Base-by-base conservation (phyloP, 2,797 vertebrate species). In the Sternotherus odoratus region DNA sequence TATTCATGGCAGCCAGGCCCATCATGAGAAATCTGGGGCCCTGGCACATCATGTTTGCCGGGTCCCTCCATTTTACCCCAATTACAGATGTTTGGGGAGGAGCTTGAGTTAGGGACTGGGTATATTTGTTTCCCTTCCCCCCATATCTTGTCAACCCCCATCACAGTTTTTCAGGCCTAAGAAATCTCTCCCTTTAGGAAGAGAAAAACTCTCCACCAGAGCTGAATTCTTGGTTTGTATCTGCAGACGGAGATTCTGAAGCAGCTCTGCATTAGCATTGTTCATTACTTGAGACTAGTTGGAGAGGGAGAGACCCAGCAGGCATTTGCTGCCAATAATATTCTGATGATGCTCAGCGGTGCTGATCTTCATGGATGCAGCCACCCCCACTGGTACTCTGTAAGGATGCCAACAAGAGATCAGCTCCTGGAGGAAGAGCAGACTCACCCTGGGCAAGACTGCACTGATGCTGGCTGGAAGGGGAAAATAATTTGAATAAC, bases 291-390 rank as follows among this genome's bases (percentile, higher is more conserved):
- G 87, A 33, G 84, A 95, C 91, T 84, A 88, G 87, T 1, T 81
- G 89, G 89, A 79, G 92, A 83, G 86, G 80, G 66, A 83, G 78
- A 96, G 77, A 82, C n/a, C 33, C 85, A 57, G 84, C 86, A n/a
- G 75, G 77, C 24, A 12, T 17, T 17, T 77, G 39, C 57, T 95
- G 93, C 87, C 93, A 97, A 83, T 81, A 92, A 56, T 90, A 88
- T 74, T 86, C 26, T 91, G 87, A 94, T 84, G 87, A 95, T 28
- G 91, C 50, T 95, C 72, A 77, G 43, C 12, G 43, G 86, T 75
- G 46, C 26, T 30, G 6, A 16, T 63, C 72, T 94, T 66, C 63
- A 88, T 57, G 13, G 86, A 91, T 0, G 1, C 36, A 91, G 88
- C 87, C 60, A 83, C 7, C 69, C 57, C 51, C 30, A 39, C 84